Percentiles rank a stretch among this genome's conserved stretches.
Conservation (phyloP, 2,888 invertebrate species). For the Xylota sylvarum region DNA sequence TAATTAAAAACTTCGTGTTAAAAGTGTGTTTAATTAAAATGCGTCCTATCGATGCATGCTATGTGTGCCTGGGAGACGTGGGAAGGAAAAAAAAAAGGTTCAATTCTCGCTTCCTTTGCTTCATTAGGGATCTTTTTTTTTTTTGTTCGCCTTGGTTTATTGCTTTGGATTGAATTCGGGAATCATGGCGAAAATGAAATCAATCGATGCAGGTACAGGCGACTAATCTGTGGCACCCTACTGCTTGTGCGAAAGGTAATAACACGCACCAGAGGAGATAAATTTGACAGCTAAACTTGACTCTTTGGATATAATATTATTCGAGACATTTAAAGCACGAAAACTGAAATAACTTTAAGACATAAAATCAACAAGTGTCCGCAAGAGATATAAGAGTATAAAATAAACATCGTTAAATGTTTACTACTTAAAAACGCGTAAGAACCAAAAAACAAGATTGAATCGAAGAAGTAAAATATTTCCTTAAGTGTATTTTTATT, state of each 20-base stretch:
- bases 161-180: conserved; percentile 18
- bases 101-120: conserved; percentile 35
- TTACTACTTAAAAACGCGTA: too few relatives aligned
- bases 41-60: conserved; percentile 49
- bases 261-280: conserved; percentile 7
- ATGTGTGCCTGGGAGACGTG: not conserved
- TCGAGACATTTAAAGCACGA: too few relatives aligned
- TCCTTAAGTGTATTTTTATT: too few relatives aligned
- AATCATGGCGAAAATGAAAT: conserved; percentile 37
- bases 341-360: too few relatives aligned
- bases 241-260: conserved; percentile 19
- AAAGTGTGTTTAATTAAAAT: conserved; percentile 75
- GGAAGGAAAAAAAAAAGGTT: conserved; percentile 37
- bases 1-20: conserved; percentile 72
- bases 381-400: too few relatives aligned
- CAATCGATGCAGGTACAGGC: not conserved
- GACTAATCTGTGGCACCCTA: conserved; percentile 40
- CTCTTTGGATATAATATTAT: not conserved
- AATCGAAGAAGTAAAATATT: too few relatives aligned
- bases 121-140: conserved; percentile 65
- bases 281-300: conserved; percentile 22
- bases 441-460: too few relatives aligned
- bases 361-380: too few relatives aligned
- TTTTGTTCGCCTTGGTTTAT: conserved; percentile 8
- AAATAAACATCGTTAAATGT: too few relatives aligned